Evolutionary conservation across 1,140 invertebrate genomes (phyloP), one percentile per base, ranked within the genome.

Genomic region (Hylyphantes graminicola): DNA sequence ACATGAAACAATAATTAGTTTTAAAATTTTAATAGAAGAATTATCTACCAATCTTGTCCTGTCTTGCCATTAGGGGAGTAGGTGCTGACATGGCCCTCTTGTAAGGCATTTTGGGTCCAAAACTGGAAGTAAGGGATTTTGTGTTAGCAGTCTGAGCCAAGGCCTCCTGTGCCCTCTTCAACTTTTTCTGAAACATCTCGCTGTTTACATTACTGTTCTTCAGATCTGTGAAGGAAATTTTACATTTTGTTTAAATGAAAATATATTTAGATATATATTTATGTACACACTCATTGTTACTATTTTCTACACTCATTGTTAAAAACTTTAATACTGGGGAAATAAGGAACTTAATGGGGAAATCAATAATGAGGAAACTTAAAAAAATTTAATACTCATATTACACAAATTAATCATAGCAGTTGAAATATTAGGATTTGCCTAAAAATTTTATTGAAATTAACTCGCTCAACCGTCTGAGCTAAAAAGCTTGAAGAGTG

Each of bases 91-190:
- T 95, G 67, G 96, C 97, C 76, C 97, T 91, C 90, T 98, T 97
- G 89, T 98, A 98, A 12, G 97, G 96, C 93, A 96, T 97, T 90
- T 98, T 98, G 21, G 94, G 94, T 70, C 95, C 95, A 88, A 98
- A 94, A 89, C 96, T 97, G 12, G 95, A 94, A 88, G 94, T 96
- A 13, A 99, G 91, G 0, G 97, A 97, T 89, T 96, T 94, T 68
- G 94, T 88, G 67, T 90, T 90, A 81, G 91, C 90, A 65, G 90
- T 91, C 55, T 92, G 89, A 35, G 94, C 94, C 63, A 98, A 90
- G 0, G 96, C 96, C 90, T 98, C 96, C 59, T 97, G 93, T 5
- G 97, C 96, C 87, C 96, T 93, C 80, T 94, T 93, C 65, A 98
- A 90, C 89, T 98, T 98, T 87, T 94, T 93, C 85, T 96, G 91